Percentiles rank a stretch among this genome's conserved stretches.
phyloP scores from a whole-genome alignment of 1,140 invertebrate species.

The Brachionus calyciflorus region DNA sequence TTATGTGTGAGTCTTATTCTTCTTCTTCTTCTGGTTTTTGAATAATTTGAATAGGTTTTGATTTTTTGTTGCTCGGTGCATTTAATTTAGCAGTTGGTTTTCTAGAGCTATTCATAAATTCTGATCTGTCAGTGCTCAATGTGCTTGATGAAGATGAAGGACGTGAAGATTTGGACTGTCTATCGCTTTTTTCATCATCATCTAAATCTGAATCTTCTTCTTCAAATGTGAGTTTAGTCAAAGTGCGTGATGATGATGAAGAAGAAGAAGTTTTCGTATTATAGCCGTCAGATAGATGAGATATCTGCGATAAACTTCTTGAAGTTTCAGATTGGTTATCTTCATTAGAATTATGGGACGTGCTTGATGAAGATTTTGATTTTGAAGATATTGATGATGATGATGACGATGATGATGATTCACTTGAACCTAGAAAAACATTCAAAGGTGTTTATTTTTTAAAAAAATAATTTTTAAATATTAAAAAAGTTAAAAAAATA shows the following conservation, averaged over 20 bases:
- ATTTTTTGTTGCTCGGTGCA: neutral
- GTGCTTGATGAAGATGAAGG: neutral
- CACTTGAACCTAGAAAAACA: too few species aligned
- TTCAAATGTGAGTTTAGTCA: neutral
- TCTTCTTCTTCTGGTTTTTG: constrained; percentile 24
- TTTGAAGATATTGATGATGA: neutral
- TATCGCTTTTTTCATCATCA: neutral
- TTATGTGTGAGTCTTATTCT: neutral
- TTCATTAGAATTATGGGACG: too few species aligned
- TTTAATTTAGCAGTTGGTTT: neutral
- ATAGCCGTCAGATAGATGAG: neutral
- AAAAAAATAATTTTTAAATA: neutral
- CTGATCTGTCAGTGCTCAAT: neutral
- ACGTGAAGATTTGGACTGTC: neutral
- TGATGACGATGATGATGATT: neutral
- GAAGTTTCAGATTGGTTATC: neutral
- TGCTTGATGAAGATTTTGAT: too few species aligned
- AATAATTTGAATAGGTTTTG: constrained; percentile 19
- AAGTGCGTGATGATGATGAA: neutral
- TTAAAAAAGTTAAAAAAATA: neutral
- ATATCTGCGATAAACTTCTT: constrained; percentile 14
- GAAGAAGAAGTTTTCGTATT: neutral
- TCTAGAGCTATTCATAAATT: constrained; percentile 21
- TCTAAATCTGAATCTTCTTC: neutral
- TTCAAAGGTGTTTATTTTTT: neutral